phyloP scores from a whole-genome alignment of 2,797 vertebrate genomes.

The Ctenopoma multispine region DNA sequence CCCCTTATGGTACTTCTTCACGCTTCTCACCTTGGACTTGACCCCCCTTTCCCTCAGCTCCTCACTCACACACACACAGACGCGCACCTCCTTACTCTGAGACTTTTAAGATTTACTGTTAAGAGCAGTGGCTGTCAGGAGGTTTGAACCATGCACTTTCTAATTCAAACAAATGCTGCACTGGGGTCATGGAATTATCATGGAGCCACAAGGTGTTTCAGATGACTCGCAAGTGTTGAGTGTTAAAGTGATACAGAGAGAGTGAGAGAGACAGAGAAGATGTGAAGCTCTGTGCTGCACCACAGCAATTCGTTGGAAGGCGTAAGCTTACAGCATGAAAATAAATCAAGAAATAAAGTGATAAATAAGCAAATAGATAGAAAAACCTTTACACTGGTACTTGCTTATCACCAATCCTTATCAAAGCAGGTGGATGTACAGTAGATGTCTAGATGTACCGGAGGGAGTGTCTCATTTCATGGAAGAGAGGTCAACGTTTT shows the following conservation, averaged over 20 bases:
- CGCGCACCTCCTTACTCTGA: constrained; percentile 44
- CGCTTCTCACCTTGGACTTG: constrained; percentile 84
- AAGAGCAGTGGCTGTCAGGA: constrained; percentile 77
- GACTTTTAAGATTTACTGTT: constrained; percentile 81
- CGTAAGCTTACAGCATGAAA: constrained; percentile 38
- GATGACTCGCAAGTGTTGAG: constrained; percentile 81
- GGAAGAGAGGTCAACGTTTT: constrained; percentile 66
- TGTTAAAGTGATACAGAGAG: constrained; percentile 72
- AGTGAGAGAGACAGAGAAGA: constrained; percentile 3
- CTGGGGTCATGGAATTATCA: constrained; percentile 77
- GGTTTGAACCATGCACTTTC: constrained; percentile 84
- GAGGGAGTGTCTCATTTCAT: constrained; percentile 77
- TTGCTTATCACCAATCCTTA: constrained; percentile 62
- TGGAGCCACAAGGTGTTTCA: constrained; percentile 83
- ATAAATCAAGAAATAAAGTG: constrained; percentile 68
- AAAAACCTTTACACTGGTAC: constrained; percentile 50
- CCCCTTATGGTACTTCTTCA: constrained; percentile 81
- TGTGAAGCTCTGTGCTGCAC: constrained; percentile 1
- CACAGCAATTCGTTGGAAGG: constrained; percentile 36
- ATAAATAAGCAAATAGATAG: constrained; percentile 67
- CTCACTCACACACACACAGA: constrained; percentile 27
- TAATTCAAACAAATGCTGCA: constrained; percentile 86
- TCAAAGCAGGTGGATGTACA: constrained; percentile 53
- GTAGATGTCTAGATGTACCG: constrained; percentile 51
- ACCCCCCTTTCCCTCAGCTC: constrained; percentile 57